Evolutionary conservation across 2,113 vertebrate species (phyloP).

Genomic region (Formicarius rufipectus): DNA sequence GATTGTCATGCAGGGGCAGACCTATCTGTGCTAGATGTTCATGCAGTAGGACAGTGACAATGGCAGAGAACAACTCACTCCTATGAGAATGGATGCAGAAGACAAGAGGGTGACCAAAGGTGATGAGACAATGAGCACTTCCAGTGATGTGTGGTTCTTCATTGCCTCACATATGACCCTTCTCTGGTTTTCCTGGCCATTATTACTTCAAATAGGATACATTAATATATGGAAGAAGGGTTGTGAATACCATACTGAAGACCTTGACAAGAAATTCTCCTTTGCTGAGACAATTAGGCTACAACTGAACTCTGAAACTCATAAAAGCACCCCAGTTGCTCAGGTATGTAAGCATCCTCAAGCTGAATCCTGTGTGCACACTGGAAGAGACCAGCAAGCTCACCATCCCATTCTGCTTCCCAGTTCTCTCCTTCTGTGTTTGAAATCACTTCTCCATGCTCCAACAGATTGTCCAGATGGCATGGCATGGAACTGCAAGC

Average conservation of each 20-base stretch:
- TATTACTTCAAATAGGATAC: neutral
- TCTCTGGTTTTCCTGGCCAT: neutral
- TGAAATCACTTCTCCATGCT: neutral
- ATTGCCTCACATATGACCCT: neutral
- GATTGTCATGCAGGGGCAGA: neutral
- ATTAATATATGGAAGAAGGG: neutral
- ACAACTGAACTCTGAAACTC: neutral
- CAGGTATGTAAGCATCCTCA: neutral
- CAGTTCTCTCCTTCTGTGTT: neutral
- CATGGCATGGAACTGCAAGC: neutral
- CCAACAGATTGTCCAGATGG: neutral
- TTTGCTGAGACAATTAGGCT: neutral
- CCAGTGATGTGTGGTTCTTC: neutral
- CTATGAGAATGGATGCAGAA: neutral
- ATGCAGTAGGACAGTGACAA: neutral
- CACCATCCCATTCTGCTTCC: neutral
- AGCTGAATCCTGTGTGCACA: neutral
- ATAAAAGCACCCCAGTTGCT: neutral
- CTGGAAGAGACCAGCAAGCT: neutral
- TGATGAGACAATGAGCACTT: neutral
- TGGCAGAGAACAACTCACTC: neutral
- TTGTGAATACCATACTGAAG: neutral
- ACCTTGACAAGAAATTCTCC: neutral
- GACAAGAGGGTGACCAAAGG: neutral
- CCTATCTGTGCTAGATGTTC: neutral